Base-by-base conservation (phyloP, 2,113 vertebrate species). In the Channa argus region DNA sequence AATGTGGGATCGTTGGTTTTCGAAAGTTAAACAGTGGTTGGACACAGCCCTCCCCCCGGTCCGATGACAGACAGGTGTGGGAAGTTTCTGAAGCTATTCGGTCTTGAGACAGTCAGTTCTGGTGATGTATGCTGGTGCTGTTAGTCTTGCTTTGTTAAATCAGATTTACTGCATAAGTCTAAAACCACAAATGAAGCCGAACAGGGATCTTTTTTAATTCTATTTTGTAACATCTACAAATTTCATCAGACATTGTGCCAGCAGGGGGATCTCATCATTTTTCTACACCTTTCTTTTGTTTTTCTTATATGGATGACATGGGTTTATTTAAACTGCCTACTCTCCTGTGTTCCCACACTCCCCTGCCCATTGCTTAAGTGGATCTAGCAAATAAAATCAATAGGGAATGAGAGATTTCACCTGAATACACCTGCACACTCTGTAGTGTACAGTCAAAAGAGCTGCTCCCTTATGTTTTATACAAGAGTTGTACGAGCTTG, bases 381-480 rank as follows among this genome's bases (percentile, higher is more conserved):
- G 36, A 56, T 46, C 41, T 53, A 59, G 56, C 33, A 8, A 14
- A 56, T 56, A 10, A 64, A 74, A 67, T 68, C 65, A 74, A 68
- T 77, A 39, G 49, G 45, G 52, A 60, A 63, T 33, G 44, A 77
- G 54, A 37, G 41, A 65, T 54, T 61, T 77, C 63, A 85, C 54
- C 78, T 82, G 64, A 45, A 45, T 1, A 7, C 75, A 69, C 62
- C 52, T 56, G 55, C 13, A 2, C 43, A 4, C 63, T 47, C n/a
- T 13, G 3, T 33, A 3, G 41, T 0, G 1, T 3, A 15, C 37
- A 14, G 37, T 4, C 24, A 68, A 53, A 56, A 50, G 13, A 46
- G 50, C 63, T 15, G 52, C 46, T 67, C n/a, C 39, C 33, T 55
- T 7, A 49, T 81, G 68, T 83, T 68, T 72, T 53, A 61, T 56